Conservation (phyloP, 2,888 invertebrate species). For the Nephrotoma guestfalica region DNA sequence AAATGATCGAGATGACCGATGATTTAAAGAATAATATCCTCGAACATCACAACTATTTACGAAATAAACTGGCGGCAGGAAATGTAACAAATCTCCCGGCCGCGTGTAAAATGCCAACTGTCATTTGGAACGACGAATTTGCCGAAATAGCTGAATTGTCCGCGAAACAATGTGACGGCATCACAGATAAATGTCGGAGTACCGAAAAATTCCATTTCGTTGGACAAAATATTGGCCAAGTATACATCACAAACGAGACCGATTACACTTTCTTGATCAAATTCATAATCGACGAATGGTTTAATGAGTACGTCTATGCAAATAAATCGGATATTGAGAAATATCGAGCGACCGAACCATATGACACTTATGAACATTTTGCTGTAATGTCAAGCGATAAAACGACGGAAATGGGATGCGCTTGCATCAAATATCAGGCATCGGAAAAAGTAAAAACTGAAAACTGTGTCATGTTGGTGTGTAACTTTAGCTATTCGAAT, state of each 20-base stretch:
- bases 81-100: neutral
- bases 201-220: neutral
- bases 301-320: neutral
- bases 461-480: neutral
- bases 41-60: neutral
- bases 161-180: neutral
- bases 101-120: neutral
- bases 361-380: neutral
- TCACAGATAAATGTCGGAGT: neutral
- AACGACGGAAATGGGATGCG: neutral
- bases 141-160: neutral
- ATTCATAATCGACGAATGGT: neutral
- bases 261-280: neutral
- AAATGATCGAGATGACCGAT: neutral
- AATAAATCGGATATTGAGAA: neutral
- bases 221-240: neutral
- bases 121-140: neutral
- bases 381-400: neutral
- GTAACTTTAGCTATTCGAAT: neutral
- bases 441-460: neutral
- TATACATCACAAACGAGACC: neutral
- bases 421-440: neutral
- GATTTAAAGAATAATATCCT: neutral
- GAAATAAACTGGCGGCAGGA: neutral
- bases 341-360: neutral